A percentile compares a stretch with the other conserved stretches of the same genome.
Conservation (phyloP, 2,888 invertebrate species). For the Cryptus armator region DNA sequence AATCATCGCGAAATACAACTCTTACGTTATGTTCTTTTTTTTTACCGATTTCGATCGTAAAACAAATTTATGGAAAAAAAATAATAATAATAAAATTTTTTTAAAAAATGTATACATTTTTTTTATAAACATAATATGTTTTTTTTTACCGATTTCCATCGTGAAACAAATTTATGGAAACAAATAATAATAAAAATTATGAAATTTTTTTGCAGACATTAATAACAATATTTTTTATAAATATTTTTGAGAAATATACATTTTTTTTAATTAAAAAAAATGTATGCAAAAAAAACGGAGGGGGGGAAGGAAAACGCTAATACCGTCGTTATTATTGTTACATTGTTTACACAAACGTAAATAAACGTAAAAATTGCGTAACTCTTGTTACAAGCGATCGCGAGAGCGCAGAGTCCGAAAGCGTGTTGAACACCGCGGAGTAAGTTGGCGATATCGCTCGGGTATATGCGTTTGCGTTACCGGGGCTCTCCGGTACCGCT, state of each 20-base stretch:
- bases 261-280: no score
- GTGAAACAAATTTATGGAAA: not conserved
- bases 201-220: no score
- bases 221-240: no score
- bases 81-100: not conserved
- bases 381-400: not conserved
- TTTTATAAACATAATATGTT: no score
- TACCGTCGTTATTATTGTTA: not conserved
- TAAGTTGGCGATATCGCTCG: constrained; percentile 21
- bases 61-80: no score
- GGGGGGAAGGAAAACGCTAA: not conserved
- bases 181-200: no score
- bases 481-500: constrained; percentile 1
- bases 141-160: not conserved
- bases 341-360: not conserved
- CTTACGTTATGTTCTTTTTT: not conserved
- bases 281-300: not conserved
- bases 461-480: not conserved
- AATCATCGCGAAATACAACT: not conserved
- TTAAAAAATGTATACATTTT: no score
- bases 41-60: not conserved
- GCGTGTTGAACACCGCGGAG: not conserved
- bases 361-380: not conserved
- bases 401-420: not conserved
- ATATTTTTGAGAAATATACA: no score